These are phyloP conservation scores for Agonopterix subpropinquella DNA, from an alignment of 2,888 invertebrate genomes.

Conservation along the genomic window DNA sequence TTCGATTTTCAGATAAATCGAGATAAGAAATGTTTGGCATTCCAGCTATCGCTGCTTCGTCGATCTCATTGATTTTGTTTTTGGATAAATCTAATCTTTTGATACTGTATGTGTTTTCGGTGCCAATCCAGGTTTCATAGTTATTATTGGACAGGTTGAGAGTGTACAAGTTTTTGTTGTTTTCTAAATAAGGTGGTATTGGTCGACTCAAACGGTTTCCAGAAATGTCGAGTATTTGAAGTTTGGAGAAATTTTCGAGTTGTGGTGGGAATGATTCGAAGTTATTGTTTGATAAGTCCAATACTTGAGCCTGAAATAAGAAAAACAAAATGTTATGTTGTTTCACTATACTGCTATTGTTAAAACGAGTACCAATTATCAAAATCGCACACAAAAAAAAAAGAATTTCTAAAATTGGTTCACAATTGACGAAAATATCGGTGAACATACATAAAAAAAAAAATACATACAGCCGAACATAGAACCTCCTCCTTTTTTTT, in stretches of 20 bases:
- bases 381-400: too few species aligned
- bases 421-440: too few species aligned
- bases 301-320: constrained; percentile 73
- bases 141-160: constrained; percentile 78
- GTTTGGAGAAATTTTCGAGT: constrained; percentile 60
- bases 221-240: constrained; percentile 65
- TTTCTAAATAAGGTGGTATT: constrained; percentile 54
- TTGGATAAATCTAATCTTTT: constrained; percentile 78
- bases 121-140: constrained; percentile 48
- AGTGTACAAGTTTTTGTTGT: constrained; percentile 65
- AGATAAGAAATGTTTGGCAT: constrained; percentile 73
- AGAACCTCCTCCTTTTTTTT: too few species aligned
- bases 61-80: constrained; percentile 78
- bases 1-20: constrained; percentile 82
- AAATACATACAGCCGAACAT: too few species aligned
- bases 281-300: constrained; percentile 79
- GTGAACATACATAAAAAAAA: too few species aligned
- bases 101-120: constrained; percentile 46
- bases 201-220: constrained; percentile 70
- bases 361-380: too few species aligned
- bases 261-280: constrained; percentile 73
- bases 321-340: not conserved
- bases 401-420: too few species aligned
- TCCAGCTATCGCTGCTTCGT: constrained; percentile 74
- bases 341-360: too few species aligned